Percentiles rank a stretch among this genome's conserved stretches.
Evolutionary conservation across 2,888 invertebrate species (phyloP).

Genomic region (Eupithecia subfuscata): DNA sequence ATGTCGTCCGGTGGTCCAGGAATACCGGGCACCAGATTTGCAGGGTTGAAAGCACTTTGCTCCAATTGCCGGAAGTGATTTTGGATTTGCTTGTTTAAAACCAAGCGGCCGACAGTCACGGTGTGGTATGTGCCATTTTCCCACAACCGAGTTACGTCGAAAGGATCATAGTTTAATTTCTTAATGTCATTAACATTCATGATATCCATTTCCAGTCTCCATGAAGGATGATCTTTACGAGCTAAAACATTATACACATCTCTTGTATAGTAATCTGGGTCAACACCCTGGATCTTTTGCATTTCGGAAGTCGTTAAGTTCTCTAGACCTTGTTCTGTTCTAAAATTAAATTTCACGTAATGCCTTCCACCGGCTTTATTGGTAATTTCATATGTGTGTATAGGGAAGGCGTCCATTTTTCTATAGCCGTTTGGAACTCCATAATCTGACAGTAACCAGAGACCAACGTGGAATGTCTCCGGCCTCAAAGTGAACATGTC

Average conservation of each 20-base stretch:
- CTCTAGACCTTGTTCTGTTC: slow-evolving; percentile 93
- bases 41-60: slow-evolving; percentile 62
- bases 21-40: slow-evolving; percentile 71
- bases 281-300: slow-evolving; percentile 84
- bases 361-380: slow-evolving; percentile 88
- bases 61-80: slow-evolving; percentile 72
- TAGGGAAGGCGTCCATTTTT: slow-evolving; percentile 95
- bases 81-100: slow-evolving; percentile 91
- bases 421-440: slow-evolving; percentile 95
- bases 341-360: slow-evolving; percentile 95
- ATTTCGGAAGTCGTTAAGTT: slow-evolving; percentile 87
- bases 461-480: slow-evolving; percentile 89
- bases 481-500: slow-evolving; percentile 93
- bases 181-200: slow-evolving; percentile 85
- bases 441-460: slow-evolving; percentile 92
- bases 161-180: slow-evolving; percentile 90
- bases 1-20: slow-evolving; percentile 63
- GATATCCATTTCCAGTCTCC: slow-evolving; percentile 36
- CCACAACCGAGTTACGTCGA: slow-evolving; percentile 95
- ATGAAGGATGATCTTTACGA: slow-evolving; percentile 72
- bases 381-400: slow-evolving; percentile 94
- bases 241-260: slow-evolving; percentile 94
- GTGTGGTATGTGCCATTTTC: slow-evolving; percentile 90
- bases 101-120: slow-evolving; percentile 90
- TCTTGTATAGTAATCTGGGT: slow-evolving; percentile 92